phyloP scores from a whole-genome alignment of 2,888 invertebrate species.

The Tachina lurida region DNA sequence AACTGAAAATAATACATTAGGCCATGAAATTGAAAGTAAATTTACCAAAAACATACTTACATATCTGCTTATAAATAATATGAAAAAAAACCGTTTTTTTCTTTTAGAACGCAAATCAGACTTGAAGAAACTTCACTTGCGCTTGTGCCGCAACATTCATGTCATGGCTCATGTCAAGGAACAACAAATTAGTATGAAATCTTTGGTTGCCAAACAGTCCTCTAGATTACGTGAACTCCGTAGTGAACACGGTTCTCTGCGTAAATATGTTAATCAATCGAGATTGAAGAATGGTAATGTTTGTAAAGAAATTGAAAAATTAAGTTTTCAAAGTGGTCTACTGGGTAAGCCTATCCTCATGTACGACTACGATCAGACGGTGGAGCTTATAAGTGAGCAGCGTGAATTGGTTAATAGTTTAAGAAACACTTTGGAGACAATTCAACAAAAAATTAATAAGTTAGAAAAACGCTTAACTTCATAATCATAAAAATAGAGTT shows the following conservation, averaged over 20 bases:
- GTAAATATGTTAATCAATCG: conserved; percentile 73
- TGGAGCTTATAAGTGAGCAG: conserved; percentile 59
- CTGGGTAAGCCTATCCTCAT: conserved; percentile 78
- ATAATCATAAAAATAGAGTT: not conserved
- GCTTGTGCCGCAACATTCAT: conserved; percentile 76
- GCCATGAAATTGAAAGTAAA: conserved; percentile 80
- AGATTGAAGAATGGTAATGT: conserved; percentile 74
- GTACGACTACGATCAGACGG: conserved; percentile 78
- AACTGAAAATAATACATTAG: conserved; percentile 76
- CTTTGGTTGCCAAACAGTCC: conserved; percentile 55
- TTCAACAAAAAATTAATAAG: conserved; percentile 31
- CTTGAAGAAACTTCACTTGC: conserved; percentile 73
- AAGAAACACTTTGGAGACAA: conserved; percentile 54
- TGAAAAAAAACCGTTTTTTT: not conserved
- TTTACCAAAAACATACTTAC: not conserved
- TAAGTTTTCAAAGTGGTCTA: conserved; percentile 78
- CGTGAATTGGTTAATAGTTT: conserved; percentile 64
- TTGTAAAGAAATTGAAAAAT: conserved; percentile 73
- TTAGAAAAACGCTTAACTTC: conserved; percentile 2
- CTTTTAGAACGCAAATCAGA: conserved; percentile 78
- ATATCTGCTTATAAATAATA: not conserved
- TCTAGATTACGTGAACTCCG: conserved; percentile 45
- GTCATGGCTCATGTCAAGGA: conserved; percentile 77
- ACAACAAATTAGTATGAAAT: conserved; percentile 73
- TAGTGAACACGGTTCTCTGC: conserved; percentile 58